Evolutionary conservation across 2,888 invertebrate genomes (phyloP), one percentile per base, ranked within the genome.

Genomic region (Rhagophthalmus giganteus): DNA sequence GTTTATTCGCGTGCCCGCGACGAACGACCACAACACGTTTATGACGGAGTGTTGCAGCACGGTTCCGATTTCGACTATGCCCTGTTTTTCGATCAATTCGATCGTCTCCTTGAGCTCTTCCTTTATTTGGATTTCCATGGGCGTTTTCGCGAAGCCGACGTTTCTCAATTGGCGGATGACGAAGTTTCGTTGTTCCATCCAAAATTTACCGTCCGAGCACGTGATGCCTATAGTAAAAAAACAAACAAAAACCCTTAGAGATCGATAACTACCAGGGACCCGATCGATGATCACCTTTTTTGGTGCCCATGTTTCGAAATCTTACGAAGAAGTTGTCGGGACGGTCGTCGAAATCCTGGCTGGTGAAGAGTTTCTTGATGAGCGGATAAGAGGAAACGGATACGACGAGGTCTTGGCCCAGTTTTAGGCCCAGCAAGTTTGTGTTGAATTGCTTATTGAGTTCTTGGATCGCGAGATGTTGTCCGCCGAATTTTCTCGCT

Each of bases 321-420:
- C 79, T 75, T 9, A 81, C 71, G 59, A 86, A 86, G 62, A 84
- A 83, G 51, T 80, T 82, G 65, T 85, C 80, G 0, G 87, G 87
- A 12, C 87, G 73, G 0, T 81, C 85, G 49, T 82, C 81, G 58
- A 78, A 87, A 12, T 81, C 82, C 42, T 85, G 83, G 8, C 74
- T 70, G 0, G 73, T 70, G 33, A 85, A 74, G 1, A 85, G 76
- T 44, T 79, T 74, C 8, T 76, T 76, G 0, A 84, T 74, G 1
- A 77, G 58, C 1, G 78, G 71, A 60, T 77, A 78, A 0, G 81
- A 80, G 13, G 77, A 76, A 1, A 81, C 82, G 0, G 80, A 77
- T 1, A 84, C 76, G 0, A 81, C 74, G 3, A 74, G 68, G 33
- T 80, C 77, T 2, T 68, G 66, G 1, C 82, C 84, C 20, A 85